Base-by-base conservation (phyloP, 2,888 invertebrate species). In the Ectemnius cavifrons region DNA sequence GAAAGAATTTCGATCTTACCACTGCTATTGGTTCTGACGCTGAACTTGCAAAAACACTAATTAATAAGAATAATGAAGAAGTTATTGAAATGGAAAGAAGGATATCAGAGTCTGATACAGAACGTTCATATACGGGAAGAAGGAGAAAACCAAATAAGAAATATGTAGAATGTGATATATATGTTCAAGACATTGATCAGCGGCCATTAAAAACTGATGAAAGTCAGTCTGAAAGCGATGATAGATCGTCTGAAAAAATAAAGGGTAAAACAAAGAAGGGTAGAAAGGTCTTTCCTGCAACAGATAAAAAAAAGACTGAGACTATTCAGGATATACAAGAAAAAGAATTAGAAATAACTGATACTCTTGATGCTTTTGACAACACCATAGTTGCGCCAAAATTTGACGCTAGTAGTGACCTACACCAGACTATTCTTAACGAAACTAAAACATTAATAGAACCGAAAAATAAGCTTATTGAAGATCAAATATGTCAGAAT, bases 161-260 rank as follows among this genome's bases (percentile, higher is more conserved):
- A 61, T 87, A 88, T 63, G 60, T 84, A 71, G 82, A 85, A 56
- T 84, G 89, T 8, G 84, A 84, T 14, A 76, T 84, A 61, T 87
- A 85, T 56, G 62, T 85, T 14, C 85, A 84, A 59, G 87, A 86
- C 73, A 70, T 86, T 37, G 88, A 88, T 37, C 81, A 85, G n/a
- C 81, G 79, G 62, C 74, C 84, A 4, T 75, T 85, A 16, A 87
- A 78, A 75, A 88, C 86, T 13, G 89, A 90, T 66, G 89, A 89
- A 18, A 89, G 88, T 75, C 87, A 89, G 67, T 89, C 88, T 8
- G 89, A 90, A 59, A 86, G 74, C 0, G 89, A 91, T 3, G 87
- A 88, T 18, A 88, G 84, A 66, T 18, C 49, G 46, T 66, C 67
- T 1, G 85, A 84, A 49, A 79, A 73, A 63, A 49, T 62, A 4